Base-by-base conservation (phyloP, 1,140 invertebrate species). In the Maconellicoccus hirsutus region DNA sequence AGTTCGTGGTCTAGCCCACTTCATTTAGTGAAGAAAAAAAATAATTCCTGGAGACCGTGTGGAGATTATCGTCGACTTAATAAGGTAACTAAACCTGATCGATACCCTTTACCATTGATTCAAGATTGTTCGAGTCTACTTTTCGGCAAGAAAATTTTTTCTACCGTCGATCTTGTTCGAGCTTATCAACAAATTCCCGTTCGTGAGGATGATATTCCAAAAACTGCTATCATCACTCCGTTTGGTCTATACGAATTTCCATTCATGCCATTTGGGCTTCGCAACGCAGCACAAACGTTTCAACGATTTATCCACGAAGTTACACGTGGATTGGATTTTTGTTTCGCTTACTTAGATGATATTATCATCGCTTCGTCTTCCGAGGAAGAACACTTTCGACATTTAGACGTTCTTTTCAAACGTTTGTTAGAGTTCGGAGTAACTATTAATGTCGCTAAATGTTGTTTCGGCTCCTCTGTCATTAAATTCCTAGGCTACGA, bases 121-220 rank as follows among this genome's bases (percentile, higher is more conserved):
- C 73, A 72, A 0, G 76, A 77, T 69, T 75, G 76, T 14, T 71
- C 82, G 0, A 74, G 78, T 42, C 73, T 66, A 2, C 72, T 84
- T 0, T 25, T 72, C 0, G 80, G 78, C 2, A 75, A 75, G 8
- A 77, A 71, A 12, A 76, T 79, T 29, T 85, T 84, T 71, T 77
- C 79, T 0, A 78, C 74, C 2, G 70, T 85, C 0, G 83, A 85
- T 77, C 69, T 84, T 2, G 72, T 75, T 0, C 74, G 76, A 14
- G 83, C 83, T 0, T 86, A 80, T 73, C 78, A 80, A 75, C 83
- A 80, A 39, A 77, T 81, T 6, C 78, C 78, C 0, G 72, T 80
- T 0, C 70, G 59, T 6, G 19, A 33, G 63, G 75, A 75, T 21
- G 77, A 78, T 63, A 76, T 79, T 14, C 75, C 71, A 16, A 80